phyloP scores from a whole-genome alignment of 2,888 invertebrate genomes.

The Pandemis cinnamomeana region DNA sequence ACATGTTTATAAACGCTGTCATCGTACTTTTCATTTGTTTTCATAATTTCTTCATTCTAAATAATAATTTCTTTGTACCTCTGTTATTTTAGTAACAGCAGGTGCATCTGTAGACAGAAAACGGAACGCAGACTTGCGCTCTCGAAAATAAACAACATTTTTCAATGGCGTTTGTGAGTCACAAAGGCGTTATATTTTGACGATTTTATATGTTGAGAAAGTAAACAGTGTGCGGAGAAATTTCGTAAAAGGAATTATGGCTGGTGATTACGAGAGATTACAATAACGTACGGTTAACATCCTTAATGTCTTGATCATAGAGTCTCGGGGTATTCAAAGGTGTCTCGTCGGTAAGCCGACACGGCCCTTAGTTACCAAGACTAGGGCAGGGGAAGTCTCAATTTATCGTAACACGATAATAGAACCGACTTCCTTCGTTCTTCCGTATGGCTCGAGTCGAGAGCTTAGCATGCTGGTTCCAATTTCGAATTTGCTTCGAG shows the following conservation, averaged over 20 bases:
- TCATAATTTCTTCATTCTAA: slow-evolving; percentile 25
- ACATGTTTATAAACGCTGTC: neutral
- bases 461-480: slow-evolving; percentile 37
- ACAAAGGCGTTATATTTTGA: slow-evolving; percentile 28
- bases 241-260: slow-evolving; percentile 26
- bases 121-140: slow-evolving; percentile 26
- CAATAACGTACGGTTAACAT: slow-evolving; percentile 4
- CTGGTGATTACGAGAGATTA: slow-evolving; percentile 11
- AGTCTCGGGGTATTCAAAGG: slow-evolving; percentile 19
- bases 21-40: slow-evolving; percentile 9
- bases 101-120: slow-evolving; percentile 29
- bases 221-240: slow-evolving; percentile 24
- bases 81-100: slow-evolving; percentile 34
- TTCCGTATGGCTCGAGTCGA: slow-evolving; percentile 43
- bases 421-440: slow-evolving; percentile 49
- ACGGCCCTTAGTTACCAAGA: slow-evolving; percentile 43
- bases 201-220: slow-evolving; percentile 30
- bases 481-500: slow-evolving; percentile 47
- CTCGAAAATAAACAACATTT: slow-evolving; percentile 33
- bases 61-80: slow-evolving; percentile 26
- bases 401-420: slow-evolving; percentile 69
- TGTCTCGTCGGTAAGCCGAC: slow-evolving; percentile 30
- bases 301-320: neutral
- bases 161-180: slow-evolving; percentile 22
- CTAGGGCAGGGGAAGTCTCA: slow-evolving; percentile 67